phyloP scores from a whole-genome alignment of 2,797 vertebrate genomes.

The Borostomias antarcticus region DNA sequence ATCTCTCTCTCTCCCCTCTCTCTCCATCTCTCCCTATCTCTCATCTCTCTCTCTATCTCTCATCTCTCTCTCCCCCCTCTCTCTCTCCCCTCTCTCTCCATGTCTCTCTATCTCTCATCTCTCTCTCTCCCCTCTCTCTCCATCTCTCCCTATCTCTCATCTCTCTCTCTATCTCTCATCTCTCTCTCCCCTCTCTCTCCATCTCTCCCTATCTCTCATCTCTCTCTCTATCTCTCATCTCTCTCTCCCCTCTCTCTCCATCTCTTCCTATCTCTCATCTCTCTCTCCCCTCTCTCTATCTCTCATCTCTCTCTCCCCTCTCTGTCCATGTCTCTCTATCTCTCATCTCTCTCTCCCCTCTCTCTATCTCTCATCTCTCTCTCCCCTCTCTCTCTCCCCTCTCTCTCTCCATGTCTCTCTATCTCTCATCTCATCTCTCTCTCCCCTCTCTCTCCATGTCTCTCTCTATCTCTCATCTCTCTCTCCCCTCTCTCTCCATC shows the following conservation, averaged over 20 bases:
- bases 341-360: neutral
- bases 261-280: neutral
- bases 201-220: neutral
- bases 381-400: too few species aligned
- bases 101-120: too few species aligned
- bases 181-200: too few species aligned
- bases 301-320: neutral
- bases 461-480: neutral
- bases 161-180: too few species aligned
- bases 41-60: too few species aligned
- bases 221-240: too few species aligned
- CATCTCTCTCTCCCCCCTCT: neutral
- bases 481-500: neutral
- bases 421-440: neutral
- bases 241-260: neutral
- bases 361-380: too few species aligned
- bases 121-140: too few species aligned
- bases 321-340: too few species aligned
- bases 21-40: neutral
- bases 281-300: neutral
- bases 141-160: neutral
- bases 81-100: too few species aligned
- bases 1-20: neutral
- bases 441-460: neutral
- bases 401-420: neutral